Percentiles rank a stretch among this genome's conserved stretches.
phyloP scores from a whole-genome alignment of 2,797 vertebrate genomes.

The Pseudochromis fuscus region DNA sequence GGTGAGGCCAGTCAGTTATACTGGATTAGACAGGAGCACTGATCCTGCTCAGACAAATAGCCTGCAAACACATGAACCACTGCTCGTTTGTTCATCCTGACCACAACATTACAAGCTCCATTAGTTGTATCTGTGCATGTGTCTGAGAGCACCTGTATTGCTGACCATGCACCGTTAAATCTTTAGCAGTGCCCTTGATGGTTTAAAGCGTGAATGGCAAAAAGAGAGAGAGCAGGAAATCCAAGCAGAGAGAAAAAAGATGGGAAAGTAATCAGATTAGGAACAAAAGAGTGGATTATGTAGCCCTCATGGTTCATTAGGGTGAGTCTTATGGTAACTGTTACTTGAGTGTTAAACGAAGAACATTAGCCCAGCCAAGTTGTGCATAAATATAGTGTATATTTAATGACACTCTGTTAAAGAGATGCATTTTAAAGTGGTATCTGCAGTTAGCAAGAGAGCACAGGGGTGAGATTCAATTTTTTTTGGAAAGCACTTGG shows the following conservation, averaged over 20 bases:
- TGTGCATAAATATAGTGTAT: conserved; percentile 54
- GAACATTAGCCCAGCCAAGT: conserved; percentile 36
- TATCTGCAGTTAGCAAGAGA: conserved; percentile 38
- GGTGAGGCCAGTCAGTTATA: conserved; percentile 53
- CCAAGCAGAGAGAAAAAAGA: conserved; percentile 47
- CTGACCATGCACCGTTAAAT: conserved; percentile 16
- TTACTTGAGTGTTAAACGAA: conserved; percentile 59
- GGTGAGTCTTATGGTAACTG: conserved; percentile 70
- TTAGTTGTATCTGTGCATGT: conserved; percentile 25
- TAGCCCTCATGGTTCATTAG: conserved; percentile 64
- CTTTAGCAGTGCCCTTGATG: conserved; percentile 58
- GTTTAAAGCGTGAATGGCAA: conserved; percentile 37
- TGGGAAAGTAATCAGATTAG: conserved; percentile 63
- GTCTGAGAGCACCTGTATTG: conserved; percentile 3
- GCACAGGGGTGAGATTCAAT: conserved; percentile 45
- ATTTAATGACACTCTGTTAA: conserved; percentile 53
- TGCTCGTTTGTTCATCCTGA: conserved; percentile 46
- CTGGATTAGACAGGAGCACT: conserved; percentile 57
- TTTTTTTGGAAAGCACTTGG: conserved; percentile 51
- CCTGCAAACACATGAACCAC: conserved; percentile 42
- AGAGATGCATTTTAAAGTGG: conserved; percentile 50
- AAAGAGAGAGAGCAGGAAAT: conserved; percentile 58
- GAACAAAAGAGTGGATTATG: conserved; percentile 73
- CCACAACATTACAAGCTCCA: conserved; percentile 42
- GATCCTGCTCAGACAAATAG: conserved; percentile 51